Evolutionary conservation across 1,140 invertebrate genomes (phyloP).

Genomic region (Heliconius melpomene): DNA sequence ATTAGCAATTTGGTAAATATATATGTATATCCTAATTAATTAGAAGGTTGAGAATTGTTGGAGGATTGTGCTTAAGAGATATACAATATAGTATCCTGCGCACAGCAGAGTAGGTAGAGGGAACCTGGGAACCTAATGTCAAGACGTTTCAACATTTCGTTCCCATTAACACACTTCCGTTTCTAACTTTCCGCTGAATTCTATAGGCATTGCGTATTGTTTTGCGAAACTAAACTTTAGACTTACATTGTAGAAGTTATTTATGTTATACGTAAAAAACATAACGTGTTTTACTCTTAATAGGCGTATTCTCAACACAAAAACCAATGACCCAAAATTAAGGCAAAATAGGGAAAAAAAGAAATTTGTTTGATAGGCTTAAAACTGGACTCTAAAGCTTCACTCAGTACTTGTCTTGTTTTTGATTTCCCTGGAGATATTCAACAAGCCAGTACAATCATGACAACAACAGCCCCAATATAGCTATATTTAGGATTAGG

Average conservation of each 20-base stretch:
- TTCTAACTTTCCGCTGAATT: too few species aligned
- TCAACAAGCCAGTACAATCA: slow-evolving; percentile 27
- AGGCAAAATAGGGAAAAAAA: slow-evolving; percentile 9
- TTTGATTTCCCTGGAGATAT: slow-evolving; percentile 38
- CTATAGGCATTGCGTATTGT: too few species aligned
- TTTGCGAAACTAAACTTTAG: too few species aligned
- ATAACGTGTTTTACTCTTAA: not conserved
- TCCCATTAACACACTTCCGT: too few species aligned
- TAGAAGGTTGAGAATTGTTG: too few species aligned
- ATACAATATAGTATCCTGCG: too few species aligned
- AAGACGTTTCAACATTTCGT: too few species aligned
- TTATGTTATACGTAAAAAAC: not conserved
- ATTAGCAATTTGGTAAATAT: not conserved
- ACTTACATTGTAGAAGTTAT: not conserved
- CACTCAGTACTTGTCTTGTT: slow-evolving; percentile 31
- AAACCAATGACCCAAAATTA: slow-evolving; percentile 3
- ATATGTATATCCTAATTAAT: not conserved
- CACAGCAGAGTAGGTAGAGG: too few species aligned
- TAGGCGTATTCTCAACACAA: not conserved
- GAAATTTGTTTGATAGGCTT: slow-evolving; percentile 21
- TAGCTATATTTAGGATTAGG: not conserved
- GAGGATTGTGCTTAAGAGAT: too few species aligned
- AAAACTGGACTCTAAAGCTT: slow-evolving; percentile 28
- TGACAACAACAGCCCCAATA: not conserved
- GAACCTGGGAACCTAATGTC: too few species aligned